phyloP scores from a whole-genome alignment of 2,888 invertebrate genomes.

The Penaeus monodon region DNA sequence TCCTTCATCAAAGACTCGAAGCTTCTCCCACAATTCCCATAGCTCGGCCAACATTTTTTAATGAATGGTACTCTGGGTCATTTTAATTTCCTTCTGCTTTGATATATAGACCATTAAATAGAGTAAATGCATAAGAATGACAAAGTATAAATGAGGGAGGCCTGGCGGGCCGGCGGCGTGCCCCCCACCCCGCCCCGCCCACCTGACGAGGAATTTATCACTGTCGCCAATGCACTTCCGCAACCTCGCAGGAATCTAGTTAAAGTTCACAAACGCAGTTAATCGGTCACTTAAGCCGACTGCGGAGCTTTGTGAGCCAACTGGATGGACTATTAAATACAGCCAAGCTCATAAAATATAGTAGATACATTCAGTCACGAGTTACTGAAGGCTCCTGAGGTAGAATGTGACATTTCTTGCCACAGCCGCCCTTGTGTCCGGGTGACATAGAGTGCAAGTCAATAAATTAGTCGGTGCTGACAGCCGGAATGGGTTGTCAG shows the following conservation, averaged over 20 bases:
- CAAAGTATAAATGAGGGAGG: slow-evolving; percentile 38
- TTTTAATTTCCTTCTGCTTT: slow-evolving; percentile 35
- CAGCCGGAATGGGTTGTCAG: too few species aligned
- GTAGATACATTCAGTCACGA: too few species aligned
- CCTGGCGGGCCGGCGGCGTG: neutral
- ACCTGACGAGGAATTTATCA: slow-evolving; percentile 42
- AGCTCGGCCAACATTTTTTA: neutral
- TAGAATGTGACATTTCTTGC: too few species aligned
- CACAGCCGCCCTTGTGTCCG: too few species aligned
- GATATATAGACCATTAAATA: slow-evolving; percentile 39
- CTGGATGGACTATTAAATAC: slow-evolving; percentile 33
- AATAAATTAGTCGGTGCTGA: too few species aligned
- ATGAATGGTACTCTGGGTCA: slow-evolving; percentile 36
- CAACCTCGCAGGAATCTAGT: slow-evolving; percentile 39
- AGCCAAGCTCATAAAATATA: neutral
- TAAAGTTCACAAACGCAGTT: slow-evolving; percentile 37
- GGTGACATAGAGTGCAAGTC: too few species aligned
- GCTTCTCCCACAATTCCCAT: too few species aligned
- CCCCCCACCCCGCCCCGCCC: slow-evolving; percentile 2
- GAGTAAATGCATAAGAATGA: slow-evolving; percentile 45
- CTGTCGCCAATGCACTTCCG: slow-evolving; percentile 40
- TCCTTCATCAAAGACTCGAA: too few species aligned
- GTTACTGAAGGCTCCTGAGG: too few species aligned
- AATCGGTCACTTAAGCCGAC: slow-evolving; percentile 31
- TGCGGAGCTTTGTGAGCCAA: slow-evolving; percentile 17